These are phyloP conservation scores for Phaethon lepturus DNA, from an alignment of 2,113 vertebrate genomes.

Conservation along the genomic window DNA sequence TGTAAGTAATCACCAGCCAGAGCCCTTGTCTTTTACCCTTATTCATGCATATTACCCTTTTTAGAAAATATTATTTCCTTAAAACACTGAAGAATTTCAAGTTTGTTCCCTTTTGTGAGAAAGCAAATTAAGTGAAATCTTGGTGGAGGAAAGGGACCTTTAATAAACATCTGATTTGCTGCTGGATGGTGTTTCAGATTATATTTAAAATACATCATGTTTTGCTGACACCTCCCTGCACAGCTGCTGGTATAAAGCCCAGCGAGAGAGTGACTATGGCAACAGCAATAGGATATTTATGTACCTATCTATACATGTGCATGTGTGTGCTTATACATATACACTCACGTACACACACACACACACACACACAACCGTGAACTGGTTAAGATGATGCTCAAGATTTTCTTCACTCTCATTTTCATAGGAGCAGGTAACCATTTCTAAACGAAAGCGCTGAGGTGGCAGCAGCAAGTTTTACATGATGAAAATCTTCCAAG, in stretches of 20 bases:
- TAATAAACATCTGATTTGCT: slow-evolving; percentile 65
- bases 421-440: slow-evolving; percentile 16
- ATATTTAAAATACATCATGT: slow-evolving; percentile 68
- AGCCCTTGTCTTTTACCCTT: slow-evolving; percentile 25
- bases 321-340: background rate
- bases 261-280: slow-evolving; percentile 70
- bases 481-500: background rate
- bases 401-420: slow-evolving; percentile 9
- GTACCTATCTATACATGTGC: background rate
- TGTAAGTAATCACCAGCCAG: slow-evolving; percentile 38
- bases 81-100: slow-evolving; percentile 42
- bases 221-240: slow-evolving; percentile 67
- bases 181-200: slow-evolving; percentile 49
- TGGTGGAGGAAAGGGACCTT: slow-evolving; percentile 8
- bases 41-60: slow-evolving; percentile 41
- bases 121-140: slow-evolving; percentile 36
- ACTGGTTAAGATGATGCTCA: background rate
- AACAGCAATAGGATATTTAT: slow-evolving; percentile 64
- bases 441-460: background rate
- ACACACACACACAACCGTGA: background rate
- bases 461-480: background rate
- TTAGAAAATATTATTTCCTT: slow-evolving; percentile 54
- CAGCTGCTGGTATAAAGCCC: slow-evolving; percentile 56
- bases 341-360: background rate
- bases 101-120: slow-evolving; percentile 25